These are phyloP conservation scores for Ophioninae sp. DNA, from an alignment of 2,888 invertebrate species.

Conservation along the genomic window DNA sequence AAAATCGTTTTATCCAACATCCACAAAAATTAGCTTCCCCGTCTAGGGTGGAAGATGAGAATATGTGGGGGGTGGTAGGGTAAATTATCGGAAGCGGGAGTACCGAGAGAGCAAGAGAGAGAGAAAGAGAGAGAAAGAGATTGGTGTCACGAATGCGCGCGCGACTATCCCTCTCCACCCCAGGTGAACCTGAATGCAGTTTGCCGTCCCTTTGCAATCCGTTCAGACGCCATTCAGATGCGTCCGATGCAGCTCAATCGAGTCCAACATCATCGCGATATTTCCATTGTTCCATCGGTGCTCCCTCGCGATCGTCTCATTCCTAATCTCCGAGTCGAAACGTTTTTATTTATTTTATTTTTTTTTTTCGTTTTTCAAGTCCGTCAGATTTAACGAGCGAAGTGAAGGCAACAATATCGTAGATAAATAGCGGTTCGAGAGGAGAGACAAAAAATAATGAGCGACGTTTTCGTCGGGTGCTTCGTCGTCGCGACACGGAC, in stretches of 20 bases:
- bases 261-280: constrained; percentile 16
- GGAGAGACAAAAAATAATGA: not conserved
- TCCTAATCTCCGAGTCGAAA: not conserved
- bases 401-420: not conserved
- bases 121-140: constrained; percentile 54
- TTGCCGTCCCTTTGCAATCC: constrained; percentile 76
- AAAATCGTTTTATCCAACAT: too few relatives aligned
- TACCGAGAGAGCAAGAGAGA: constrained; percentile 28
- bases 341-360: too few relatives aligned
- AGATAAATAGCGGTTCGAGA: not conserved
- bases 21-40: too few relatives aligned
- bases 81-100: constrained; percentile 44
- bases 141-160: constrained; percentile 79
- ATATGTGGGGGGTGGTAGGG: constrained; percentile 49
- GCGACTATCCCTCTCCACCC: constrained; percentile 67
- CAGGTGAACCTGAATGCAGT: constrained; percentile 76
- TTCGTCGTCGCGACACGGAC: not conserved
- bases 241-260: constrained; percentile 71
- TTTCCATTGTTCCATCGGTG: constrained; percentile 13
- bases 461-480: too few relatives aligned
- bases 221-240: constrained; percentile 79
- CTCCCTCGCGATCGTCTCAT: constrained; percentile 44
- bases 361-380: constrained; percentile 1
- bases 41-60: too few relatives aligned
- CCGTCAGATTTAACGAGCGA: constrained; percentile 2